These are phyloP conservation scores for Lasioglossum calceatum DNA, from an alignment of 2,888 invertebrate genomes.

Conservation along the genomic window DNA sequence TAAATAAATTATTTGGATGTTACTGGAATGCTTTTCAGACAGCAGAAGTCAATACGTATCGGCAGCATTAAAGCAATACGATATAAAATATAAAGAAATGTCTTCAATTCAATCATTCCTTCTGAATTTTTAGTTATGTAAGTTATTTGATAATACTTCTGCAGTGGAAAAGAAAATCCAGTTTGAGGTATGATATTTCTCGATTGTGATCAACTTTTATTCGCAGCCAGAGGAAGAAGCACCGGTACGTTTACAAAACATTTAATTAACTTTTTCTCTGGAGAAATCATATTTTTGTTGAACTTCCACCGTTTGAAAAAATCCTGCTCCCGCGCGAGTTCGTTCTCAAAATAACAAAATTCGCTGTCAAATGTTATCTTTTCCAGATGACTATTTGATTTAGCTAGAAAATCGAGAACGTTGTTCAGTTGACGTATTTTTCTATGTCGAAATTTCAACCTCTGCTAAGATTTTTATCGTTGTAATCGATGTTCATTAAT, in stretches of 20 bases:
- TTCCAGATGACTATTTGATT: not conserved
- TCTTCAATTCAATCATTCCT: not conserved
- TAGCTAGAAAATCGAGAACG: not conserved
- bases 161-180: not conserved
- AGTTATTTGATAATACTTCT: not conserved
- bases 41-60: not conserved
- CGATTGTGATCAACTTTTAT: not conserved
- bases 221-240: not conserved
- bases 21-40: not conserved
- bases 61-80: not conserved
- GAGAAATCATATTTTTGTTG: not conserved
- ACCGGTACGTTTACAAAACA: not conserved
- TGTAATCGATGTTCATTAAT: not conserved
- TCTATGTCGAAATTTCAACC: not conserved
- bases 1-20: not conserved
- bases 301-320: not conserved
- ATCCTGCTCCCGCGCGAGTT: not conserved
- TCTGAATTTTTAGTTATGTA: not conserved
- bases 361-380: not conserved
- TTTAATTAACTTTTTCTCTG: not conserved
- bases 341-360: not conserved
- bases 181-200: not conserved
- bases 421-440: not conserved
- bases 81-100: not conserved
- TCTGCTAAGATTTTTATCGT: not conserved